phyloP scores from a whole-genome alignment of 2,113 vertebrate species.

The Sturnira hondurensis region DNA sequence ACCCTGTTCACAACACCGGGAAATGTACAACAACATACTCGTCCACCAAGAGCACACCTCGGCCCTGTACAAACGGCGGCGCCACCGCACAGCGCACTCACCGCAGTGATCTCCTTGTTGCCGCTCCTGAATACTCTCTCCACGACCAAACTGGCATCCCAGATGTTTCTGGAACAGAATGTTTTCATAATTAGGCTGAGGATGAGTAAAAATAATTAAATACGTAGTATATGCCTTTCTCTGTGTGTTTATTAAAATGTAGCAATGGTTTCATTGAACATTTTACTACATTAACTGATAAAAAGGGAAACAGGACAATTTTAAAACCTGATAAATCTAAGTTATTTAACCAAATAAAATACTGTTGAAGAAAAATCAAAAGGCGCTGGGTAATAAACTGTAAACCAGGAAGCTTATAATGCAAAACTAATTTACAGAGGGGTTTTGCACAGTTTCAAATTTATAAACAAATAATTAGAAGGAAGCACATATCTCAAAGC shows the following conservation, averaged over 20 bases:
- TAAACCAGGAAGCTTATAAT: not conserved
- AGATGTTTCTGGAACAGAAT: constrained; percentile 90
- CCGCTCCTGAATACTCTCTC: constrained; percentile 90
- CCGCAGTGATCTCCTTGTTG: constrained; percentile 87
- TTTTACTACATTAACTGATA: not conserved
- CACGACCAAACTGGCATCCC: constrained; percentile 95
- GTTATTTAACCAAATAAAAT: constrained; percentile 4
- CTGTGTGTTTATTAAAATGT: not conserved
- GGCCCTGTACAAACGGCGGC: not conserved
- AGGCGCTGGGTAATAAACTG: not conserved
- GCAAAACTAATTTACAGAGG: not conserved
- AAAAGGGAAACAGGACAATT: not conserved
- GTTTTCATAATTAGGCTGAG: constrained; percentile 31
- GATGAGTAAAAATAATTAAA: constrained; percentile 17
- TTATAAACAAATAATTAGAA: constrained; percentile 2
- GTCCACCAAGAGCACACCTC: not conserved
- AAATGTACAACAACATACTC: not conserved
- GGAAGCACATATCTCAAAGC: not conserved
- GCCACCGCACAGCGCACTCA: constrained; percentile 77
- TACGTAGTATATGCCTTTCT: not conserved
- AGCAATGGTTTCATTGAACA: constrained; percentile 18
- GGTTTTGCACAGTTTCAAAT: not conserved
- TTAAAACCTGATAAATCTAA: not conserved
- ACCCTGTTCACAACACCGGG: not conserved
- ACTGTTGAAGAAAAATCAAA: not conserved